Conservation (phyloP, 2,797 vertebrate genomes). For the Falco peregrinus region DNA sequence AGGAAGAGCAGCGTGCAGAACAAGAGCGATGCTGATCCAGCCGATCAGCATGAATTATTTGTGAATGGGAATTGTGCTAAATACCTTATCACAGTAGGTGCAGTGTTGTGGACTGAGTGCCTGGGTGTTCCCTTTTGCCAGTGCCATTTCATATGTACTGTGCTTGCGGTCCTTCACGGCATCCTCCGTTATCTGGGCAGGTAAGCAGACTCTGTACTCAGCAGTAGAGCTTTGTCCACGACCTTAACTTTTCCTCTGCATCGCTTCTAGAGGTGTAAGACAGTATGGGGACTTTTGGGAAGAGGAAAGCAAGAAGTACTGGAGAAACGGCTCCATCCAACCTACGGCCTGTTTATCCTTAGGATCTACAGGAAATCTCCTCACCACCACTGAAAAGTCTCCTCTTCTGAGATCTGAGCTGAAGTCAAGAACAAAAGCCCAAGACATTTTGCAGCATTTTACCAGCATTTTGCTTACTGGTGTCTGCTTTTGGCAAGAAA, state of each 20-base stretch:
- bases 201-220: not conserved
- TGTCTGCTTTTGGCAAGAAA: not conserved
- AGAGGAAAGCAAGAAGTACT: not conserved
- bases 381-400: not conserved
- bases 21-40: not conserved
- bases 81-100: not conserved
- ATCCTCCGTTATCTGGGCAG: not conserved
- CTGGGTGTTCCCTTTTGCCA: not conserved
- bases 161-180: accelerated
- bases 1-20: not conserved
- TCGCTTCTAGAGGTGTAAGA: not conserved
- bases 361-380: not conserved
- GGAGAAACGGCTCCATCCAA: not conserved
- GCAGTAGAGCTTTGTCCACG: not conserved
- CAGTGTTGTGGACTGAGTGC: not conserved
- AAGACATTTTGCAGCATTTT: not conserved
- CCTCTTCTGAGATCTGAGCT: not conserved
- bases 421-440: not conserved
- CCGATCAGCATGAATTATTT: not conserved
- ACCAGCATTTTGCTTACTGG: not conserved
- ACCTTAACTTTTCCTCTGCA: not conserved
- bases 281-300: not conserved
- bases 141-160: not conserved
- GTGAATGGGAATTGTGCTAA: constrained; percentile 20
- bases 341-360: not conserved